Evolutionary conservation across 2,888 invertebrate species (phyloP).

Genomic region (Melitaea athalia): DNA sequence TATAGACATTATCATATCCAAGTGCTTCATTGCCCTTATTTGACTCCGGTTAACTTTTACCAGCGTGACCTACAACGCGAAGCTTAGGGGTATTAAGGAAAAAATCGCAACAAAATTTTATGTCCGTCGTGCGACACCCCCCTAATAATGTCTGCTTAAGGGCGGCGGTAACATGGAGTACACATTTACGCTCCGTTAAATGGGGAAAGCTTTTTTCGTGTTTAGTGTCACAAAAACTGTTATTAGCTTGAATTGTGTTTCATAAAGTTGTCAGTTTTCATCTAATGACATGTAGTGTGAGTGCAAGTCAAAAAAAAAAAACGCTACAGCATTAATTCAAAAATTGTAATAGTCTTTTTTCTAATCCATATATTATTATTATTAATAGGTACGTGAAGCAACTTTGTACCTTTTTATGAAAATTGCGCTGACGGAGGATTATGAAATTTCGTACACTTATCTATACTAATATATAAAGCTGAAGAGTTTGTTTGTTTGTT

Average conservation of each 20-base stretch:
- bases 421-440: too few relatives aligned
- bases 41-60: constrained; percentile 58
- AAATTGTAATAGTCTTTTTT: too few relatives aligned
- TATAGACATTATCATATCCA: background rate
- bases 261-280: constrained; percentile 44
- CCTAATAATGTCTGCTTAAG: constrained; percentile 81
- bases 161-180: constrained; percentile 79
- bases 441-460: too few relatives aligned
- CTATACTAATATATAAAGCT: too few relatives aligned
- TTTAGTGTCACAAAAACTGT: constrained; percentile 82
- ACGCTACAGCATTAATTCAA: too few relatives aligned
- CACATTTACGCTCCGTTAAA: constrained; percentile 82
- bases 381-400: too few relatives aligned
- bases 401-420: too few relatives aligned
- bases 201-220: constrained; percentile 81
- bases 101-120: constrained; percentile 80
- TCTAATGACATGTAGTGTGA: constrained; percentile 27
- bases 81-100: constrained; percentile 69
- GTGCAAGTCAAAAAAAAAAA: background rate
- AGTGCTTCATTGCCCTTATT: constrained; percentile 39
- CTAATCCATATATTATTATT: too few relatives aligned
- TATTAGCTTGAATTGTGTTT: constrained; percentile 79
- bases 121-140: constrained; percentile 71
- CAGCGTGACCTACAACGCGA: constrained; percentile 70
- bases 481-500: too few relatives aligned